Base-by-base conservation (phyloP, 2,113 vertebrate species). In the Calidris pugnax region DNA sequence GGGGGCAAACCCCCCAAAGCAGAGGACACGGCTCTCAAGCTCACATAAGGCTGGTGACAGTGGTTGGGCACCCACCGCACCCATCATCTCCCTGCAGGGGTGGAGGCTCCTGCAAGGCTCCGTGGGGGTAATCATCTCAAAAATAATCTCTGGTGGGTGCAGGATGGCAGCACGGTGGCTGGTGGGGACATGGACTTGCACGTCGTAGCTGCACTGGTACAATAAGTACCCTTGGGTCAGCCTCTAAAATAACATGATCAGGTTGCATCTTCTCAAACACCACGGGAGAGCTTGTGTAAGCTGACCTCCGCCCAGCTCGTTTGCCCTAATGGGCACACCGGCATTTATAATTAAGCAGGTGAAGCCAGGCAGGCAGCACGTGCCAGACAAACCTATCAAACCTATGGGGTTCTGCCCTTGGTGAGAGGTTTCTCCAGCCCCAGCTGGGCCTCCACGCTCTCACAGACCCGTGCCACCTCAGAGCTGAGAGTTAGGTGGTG, bases 61-160 rank as follows among this genome's bases (percentile, higher is more conserved):
- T 0, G 2, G 4, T 7, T 0, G 60, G 59, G 26, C 39, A 55
- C 32, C 60, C 79, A 14, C 20, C 6, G 3, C 32, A 9, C 1
- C 75, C 69, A 24, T 17, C 73, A 5, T 5, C 53, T 15, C 66
- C 39, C 53, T 3, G 13, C 32, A 8, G 1, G 7, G 10, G 22
- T 10, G n/a, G 8, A 7, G 45, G 33, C 4, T 43, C 55, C 79
- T 45, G 18, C 53, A 0, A 2, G 60, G 68, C 53, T 63, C 81
- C 2, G 14, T 0, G 4, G 35, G 35, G 7, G 45, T 2, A 22
- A 33, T 2, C 5, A 22, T 7, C 41, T 43, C 41, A 2, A 9
- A 23, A 68, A 30, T 6, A 24, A 6, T 27, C 19, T 4, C 14
- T 10, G 1, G 3, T 3, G 59, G 60, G 0, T 8, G 64, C 26